These are phyloP conservation scores for Aythya baeri DNA, from an alignment of 2,113 vertebrate species.

Conservation along the genomic window DNA sequence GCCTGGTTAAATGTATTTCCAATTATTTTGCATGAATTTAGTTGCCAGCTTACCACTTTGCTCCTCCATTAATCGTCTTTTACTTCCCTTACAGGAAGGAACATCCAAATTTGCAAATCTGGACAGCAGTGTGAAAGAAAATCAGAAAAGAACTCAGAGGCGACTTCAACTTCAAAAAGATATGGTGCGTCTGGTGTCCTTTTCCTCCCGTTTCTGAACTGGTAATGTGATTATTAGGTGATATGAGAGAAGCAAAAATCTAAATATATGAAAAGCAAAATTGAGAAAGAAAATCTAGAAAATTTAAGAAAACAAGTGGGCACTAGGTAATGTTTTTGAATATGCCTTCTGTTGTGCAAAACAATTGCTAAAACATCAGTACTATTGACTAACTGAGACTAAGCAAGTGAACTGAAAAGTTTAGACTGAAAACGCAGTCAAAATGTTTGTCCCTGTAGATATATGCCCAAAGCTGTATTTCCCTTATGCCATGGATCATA, in stretches of 20 bases:
- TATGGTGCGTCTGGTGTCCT: slow-evolving; percentile 79
- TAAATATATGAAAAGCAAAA: background rate
- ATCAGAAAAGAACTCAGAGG: slow-evolving; percentile 92
- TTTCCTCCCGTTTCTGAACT: background rate
- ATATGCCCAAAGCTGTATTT: background rate
- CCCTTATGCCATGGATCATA: background rate
- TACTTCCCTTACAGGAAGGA: slow-evolving; percentile 83
- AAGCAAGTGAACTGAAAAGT: background rate
- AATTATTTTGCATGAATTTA: background rate
- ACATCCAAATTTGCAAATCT: slow-evolving; percentile 95
- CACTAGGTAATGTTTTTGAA: background rate
- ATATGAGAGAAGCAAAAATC: too few relatives aligned
- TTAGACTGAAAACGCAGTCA: background rate
- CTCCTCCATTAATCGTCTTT: background rate
- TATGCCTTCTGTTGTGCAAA: background rate
- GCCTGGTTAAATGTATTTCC: background rate
- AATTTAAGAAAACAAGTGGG: background rate
- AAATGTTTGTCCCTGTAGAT: background rate
- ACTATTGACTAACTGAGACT: background rate
- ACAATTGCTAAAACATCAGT: background rate
- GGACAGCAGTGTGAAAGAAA: slow-evolving; percentile 92
- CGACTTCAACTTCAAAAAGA: slow-evolving; percentile 91
- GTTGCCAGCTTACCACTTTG: background rate
- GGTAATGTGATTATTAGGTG: background rate
- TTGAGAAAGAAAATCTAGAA: background rate